These are phyloP conservation scores for Trididemnum nubilum DNA, from an alignment of 23 tunicate species.

Conservation along the genomic window DNA sequence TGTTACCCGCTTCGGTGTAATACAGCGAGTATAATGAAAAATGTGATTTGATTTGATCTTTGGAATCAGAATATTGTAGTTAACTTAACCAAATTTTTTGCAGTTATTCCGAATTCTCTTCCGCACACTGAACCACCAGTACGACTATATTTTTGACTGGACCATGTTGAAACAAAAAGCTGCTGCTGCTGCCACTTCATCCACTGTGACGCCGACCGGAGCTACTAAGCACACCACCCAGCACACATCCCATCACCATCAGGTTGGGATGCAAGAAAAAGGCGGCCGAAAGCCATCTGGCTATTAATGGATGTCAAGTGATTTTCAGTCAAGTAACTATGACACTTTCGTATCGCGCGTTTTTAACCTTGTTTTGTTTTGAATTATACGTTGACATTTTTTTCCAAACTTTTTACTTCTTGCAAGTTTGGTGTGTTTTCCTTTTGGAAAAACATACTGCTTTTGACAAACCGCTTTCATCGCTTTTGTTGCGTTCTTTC, in stretches of 20 bases:
- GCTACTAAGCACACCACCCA: conserved; percentile 84
- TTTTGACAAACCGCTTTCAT: too few relatives aligned
- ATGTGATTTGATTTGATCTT: too few relatives aligned
- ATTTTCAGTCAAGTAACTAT: neutral
- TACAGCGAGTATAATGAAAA: too few relatives aligned
- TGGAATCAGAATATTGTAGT: too few relatives aligned
- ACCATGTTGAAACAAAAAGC: conserved; percentile 99
- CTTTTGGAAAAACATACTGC: neutral
- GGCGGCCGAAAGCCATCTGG: conserved; percentile 48
- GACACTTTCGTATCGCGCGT: conserved; percentile 7
- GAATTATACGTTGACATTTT: neutral
- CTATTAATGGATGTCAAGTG: conserved; percentile 33
- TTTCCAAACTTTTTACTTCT: neutral
- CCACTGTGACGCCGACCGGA: conserved; percentile 92
- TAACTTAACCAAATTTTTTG: too few relatives aligned
- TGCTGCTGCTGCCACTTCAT: conserved; percentile 95
- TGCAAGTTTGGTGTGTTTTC: too few relatives aligned
- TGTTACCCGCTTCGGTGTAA: too few relatives aligned
- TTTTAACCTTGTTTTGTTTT: conserved; percentile 11
- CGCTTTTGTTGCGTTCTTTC: too few relatives aligned
- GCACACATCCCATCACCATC: conserved; percentile 76
- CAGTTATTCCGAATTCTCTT: conserved; percentile 95
- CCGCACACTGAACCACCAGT: conserved; percentile 97
- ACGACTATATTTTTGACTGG: conserved; percentile 99
- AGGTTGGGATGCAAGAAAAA: conserved; percentile 47